Percentiles rank a stretch among this genome's conserved stretches.
Evolutionary conservation across 1,140 invertebrate genomes (phyloP).

Genomic region (Ruditapes philippinarum): DNA sequence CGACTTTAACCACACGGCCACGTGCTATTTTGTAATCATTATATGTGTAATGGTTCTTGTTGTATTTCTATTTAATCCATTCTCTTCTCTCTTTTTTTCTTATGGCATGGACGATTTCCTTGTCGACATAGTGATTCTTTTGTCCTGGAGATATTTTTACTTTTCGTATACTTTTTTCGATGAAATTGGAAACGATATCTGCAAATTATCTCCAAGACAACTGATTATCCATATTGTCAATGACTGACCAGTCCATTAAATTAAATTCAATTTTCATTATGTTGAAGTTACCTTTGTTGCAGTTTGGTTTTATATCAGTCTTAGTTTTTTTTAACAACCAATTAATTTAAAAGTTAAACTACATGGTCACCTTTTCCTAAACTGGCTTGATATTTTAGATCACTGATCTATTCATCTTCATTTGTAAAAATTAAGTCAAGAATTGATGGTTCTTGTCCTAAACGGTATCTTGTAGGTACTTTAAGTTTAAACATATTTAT

Average conservation of each 20-base stretch:
- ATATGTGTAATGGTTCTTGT: neutral
- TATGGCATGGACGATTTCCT: neutral
- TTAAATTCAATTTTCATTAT: conserved; percentile 90
- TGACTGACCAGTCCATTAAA: neutral
- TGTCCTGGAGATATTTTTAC: neutral
- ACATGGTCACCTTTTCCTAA: conserved; percentile 49
- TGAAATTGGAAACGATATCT: neutral
- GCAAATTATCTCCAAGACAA: neutral
- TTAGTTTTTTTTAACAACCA: neutral
- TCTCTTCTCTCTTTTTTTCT: neutral
- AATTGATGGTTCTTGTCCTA: conserved; percentile 15
- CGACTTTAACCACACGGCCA: no score
- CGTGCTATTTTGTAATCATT: no score
- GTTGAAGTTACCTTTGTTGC: conserved; percentile 21
- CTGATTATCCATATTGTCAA: neutral
- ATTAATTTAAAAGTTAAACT: conserved; percentile 16
- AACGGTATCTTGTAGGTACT: conserved; percentile 10
- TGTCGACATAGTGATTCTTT: no score
- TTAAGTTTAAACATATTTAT: no score
- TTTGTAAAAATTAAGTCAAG: conserved; percentile 56
- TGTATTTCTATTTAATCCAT: neutral
- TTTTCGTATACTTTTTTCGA: neutral
- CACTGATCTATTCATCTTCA: conserved; percentile 44
- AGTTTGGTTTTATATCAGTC: neutral
- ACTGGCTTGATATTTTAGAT: neutral